A percentile compares a stretch with the other conserved stretches of the same genome.
Evolutionary conservation across 2,113 vertebrate genomes (phyloP).

Genomic region (Odontophorus gujanensis): DNA sequence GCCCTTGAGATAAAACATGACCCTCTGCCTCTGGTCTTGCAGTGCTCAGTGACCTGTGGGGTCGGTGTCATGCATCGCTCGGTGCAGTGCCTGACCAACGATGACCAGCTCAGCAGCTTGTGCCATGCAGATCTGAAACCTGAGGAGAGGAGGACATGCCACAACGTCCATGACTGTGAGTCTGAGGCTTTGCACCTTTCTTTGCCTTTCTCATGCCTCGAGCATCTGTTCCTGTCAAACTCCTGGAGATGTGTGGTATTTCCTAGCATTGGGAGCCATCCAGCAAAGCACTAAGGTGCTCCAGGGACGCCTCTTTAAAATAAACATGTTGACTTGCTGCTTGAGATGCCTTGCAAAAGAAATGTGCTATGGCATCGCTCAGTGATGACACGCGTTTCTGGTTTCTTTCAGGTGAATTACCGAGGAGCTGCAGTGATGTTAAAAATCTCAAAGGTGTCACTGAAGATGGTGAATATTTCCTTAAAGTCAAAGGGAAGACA

Average conservation of each 20-base stretch:
- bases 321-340: not conserved
- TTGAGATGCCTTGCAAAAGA: not conserved
- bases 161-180: constrained; percentile 88
- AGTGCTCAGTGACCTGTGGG: constrained; percentile 93
- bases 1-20: not conserved
- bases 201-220: not conserved
- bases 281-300: not conserved
- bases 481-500: constrained; percentile 86
- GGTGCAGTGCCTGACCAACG: constrained; percentile 85
- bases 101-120: constrained; percentile 79
- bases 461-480: constrained; percentile 87
- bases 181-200: not conserved
- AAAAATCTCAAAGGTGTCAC: constrained; percentile 74
- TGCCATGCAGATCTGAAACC: constrained; percentile 83
- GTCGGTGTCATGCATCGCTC: constrained; percentile 88
- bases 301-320: constrained; percentile 7
- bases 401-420: constrained; percentile 84
- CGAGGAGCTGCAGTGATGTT: constrained; percentile 86
- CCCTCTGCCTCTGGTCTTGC: not conserved
- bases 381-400: not conserved
- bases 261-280: not conserved
- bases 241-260: not conserved
- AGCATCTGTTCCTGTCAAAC: not conserved
- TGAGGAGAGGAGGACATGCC: constrained; percentile 83
- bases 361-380: not conserved